Conservation (phyloP, 1,140 invertebrate genomes). For the Babylonia areolata region DNA sequence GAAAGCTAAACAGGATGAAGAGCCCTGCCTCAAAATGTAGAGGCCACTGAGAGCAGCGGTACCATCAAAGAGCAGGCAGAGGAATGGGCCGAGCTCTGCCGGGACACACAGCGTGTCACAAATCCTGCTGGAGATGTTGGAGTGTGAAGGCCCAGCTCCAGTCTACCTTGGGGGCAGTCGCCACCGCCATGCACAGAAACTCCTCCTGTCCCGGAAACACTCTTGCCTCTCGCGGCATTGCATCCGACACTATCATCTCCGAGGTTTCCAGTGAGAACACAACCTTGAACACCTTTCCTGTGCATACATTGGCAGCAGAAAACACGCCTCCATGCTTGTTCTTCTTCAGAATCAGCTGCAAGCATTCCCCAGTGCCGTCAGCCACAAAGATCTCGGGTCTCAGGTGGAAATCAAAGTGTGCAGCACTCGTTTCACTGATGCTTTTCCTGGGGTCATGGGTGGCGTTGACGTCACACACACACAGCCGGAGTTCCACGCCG, state of each 20-base stretch:
- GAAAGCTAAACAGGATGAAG: no score
- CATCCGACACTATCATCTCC: slow-evolving; percentile 38
- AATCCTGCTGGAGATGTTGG: no score
- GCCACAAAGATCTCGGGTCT: neutral
- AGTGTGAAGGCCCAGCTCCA: slow-evolving; percentile 32
- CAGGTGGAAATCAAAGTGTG: neutral
- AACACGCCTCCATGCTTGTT: slow-evolving; percentile 49
- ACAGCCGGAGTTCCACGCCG: slow-evolving; percentile 56
- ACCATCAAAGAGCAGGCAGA: no score
- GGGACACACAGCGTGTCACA: no score
- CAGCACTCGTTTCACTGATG: neutral
- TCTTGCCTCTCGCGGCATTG: neutral
- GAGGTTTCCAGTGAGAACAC: slow-evolving; percentile 30
- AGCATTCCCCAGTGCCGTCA: slow-evolving; percentile 40
- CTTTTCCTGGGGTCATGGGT: slow-evolving; percentile 5
- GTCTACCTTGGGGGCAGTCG: slow-evolving; percentile 2
- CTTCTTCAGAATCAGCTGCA: slow-evolving; percentile 44
- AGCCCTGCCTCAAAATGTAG: no score
- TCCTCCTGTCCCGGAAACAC: slow-evolving; percentile 37
- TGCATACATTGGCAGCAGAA: slow-evolving; percentile 51
- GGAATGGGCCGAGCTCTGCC: no score
- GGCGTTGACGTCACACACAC: slow-evolving; percentile 52
- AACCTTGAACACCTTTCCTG: slow-evolving; percentile 17
- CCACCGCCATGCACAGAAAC: slow-evolving; percentile 41
- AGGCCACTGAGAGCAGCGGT: no score